A percentile compares a stretch with the other conserved stretches of the same genome.
Conservation (phyloP, 37 sponge, comb jelly and placozoan species). For the Spongilla lacustris region DNA sequence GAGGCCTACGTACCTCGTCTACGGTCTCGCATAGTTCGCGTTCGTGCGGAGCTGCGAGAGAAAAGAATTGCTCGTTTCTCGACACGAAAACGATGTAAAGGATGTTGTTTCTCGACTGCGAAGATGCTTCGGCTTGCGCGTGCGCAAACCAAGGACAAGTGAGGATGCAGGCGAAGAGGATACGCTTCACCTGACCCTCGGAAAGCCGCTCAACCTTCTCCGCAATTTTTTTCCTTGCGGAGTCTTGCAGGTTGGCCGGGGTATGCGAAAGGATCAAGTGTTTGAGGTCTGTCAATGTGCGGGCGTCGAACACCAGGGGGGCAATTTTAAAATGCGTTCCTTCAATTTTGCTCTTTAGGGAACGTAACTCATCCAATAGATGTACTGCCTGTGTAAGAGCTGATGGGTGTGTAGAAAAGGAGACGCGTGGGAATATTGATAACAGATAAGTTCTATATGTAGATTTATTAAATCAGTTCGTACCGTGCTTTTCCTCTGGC, state of each 20-base stretch:
- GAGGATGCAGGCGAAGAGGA: constrained; percentile 57
- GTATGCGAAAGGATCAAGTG: constrained; percentile 55
- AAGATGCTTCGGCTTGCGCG: constrained; percentile 57
- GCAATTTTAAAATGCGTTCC: constrained; percentile 43
- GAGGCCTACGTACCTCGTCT: constrained; percentile 42
- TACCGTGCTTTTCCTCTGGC: constrained; percentile 8
- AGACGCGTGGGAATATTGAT: no score
- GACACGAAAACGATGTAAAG: constrained; percentile 70
- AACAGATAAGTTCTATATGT: no score
- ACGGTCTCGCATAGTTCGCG: constrained; percentile 56
- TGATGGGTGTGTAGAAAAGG: background rate
- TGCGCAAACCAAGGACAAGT: constrained; percentile 76
- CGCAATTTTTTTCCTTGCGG: constrained; percentile 37
- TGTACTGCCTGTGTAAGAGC: constrained; percentile 14
- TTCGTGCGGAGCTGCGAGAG: constrained; percentile 69
- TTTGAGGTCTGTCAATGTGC: constrained; percentile 25
- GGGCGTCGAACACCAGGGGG: constrained; percentile 33
- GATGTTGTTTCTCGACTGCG: constrained; percentile 50
- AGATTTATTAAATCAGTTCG: background rate
- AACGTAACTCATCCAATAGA: constrained; percentile 39
- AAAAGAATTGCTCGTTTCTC: constrained; percentile 72
- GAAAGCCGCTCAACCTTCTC: constrained; percentile 37
- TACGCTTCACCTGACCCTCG: constrained; percentile 48
- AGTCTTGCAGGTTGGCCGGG: constrained; percentile 47
- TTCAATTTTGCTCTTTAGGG: constrained; percentile 68